phyloP scores from a whole-genome alignment of 2,888 invertebrate species.

The Nomada fucata region DNA sequence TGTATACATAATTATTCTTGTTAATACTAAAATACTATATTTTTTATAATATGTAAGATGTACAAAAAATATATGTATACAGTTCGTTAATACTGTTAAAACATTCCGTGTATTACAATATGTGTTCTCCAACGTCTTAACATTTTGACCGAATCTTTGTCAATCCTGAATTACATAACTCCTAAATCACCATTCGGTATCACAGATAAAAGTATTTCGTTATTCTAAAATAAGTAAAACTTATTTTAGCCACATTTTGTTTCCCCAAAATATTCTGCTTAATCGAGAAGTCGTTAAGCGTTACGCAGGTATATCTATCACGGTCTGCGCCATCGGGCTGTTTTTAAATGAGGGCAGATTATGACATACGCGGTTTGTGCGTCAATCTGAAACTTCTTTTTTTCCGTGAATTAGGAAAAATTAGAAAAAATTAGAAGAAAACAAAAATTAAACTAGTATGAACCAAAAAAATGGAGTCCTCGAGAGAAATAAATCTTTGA shows the following conservation, averaged over 20 bases:
- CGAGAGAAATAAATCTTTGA: background rate
- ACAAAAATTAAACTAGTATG: background rate
- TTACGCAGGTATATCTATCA: constrained; percentile 38
- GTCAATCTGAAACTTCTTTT: constrained; percentile 55
- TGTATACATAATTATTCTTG: constrained; percentile 34
- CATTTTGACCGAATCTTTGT: constrained; percentile 9
- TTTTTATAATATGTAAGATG: constrained; percentile 9
- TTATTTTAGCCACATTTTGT: constrained; percentile 5
- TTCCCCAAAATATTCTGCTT: constrained; percentile 8
- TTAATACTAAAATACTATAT: constrained; percentile 21
- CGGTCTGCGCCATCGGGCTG: constrained; percentile 37
- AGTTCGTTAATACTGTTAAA: constrained; percentile 31
- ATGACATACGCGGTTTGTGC: constrained; percentile 45
- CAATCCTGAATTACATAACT: constrained; percentile 12
- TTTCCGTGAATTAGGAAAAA: constrained; percentile 5
- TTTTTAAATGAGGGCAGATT: constrained; percentile 29
- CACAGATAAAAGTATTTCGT: constrained; percentile 31
- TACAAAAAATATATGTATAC: constrained; percentile 17
- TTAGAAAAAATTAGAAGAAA: background rate
- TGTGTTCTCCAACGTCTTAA: constrained; percentile 6
- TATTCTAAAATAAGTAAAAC: constrained; percentile 18
- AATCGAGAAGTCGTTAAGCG: constrained; percentile 20
- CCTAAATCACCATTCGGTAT: constrained; percentile 33
- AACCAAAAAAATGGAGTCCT: background rate
- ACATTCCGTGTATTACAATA: constrained; percentile 19